A percentile compares a stretch with the other conserved stretches of the same genome.
phyloP scores from a whole-genome alignment of 1,140 invertebrate species.

The Epicauta chinensis region DNA sequence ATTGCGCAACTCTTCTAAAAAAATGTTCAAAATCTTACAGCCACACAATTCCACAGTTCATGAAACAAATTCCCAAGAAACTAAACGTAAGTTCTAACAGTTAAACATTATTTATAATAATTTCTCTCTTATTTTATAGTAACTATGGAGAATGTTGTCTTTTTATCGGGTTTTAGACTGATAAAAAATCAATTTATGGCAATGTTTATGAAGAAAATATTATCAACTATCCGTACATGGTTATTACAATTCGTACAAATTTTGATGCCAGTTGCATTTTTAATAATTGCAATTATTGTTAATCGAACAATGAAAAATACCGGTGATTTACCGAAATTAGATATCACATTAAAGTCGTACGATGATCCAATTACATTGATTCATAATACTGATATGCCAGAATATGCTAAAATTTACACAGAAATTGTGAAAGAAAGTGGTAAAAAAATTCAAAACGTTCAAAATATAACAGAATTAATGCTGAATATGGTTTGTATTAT shows the following conservation, averaged over 20 bases:
- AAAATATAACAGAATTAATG: not conserved
- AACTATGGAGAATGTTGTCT: not conserved
- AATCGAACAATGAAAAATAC: constrained; percentile 38
- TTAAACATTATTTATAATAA: not conserved
- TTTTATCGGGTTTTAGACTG: constrained; percentile 40
- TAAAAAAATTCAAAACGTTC: not conserved
- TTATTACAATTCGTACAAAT: constrained; percentile 50
- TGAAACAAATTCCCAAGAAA: not conserved
- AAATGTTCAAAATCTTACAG: not conserved
- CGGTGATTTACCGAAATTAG: constrained; percentile 41
- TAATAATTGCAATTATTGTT: constrained; percentile 48
- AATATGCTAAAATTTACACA: not conserved
- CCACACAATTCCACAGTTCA: not conserved
- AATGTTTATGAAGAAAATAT: constrained; percentile 54
- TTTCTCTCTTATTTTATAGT: constrained; percentile 14
- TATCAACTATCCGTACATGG: constrained; percentile 50
- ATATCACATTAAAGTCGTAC: constrained; percentile 34
- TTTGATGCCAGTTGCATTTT: constrained; percentile 51
- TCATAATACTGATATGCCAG: not conserved
- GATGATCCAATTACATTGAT: constrained; percentile 39
- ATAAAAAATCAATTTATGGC: constrained; percentile 52
- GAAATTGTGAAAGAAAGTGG: not conserved
- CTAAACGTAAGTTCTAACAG: not conserved
- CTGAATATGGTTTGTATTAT: constrained; percentile 1
- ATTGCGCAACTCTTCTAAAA: not conserved